These are phyloP conservation scores for Xenopus borealis DNA, from an alignment of 2,113 vertebrate genomes.

Conservation along the genomic window DNA sequence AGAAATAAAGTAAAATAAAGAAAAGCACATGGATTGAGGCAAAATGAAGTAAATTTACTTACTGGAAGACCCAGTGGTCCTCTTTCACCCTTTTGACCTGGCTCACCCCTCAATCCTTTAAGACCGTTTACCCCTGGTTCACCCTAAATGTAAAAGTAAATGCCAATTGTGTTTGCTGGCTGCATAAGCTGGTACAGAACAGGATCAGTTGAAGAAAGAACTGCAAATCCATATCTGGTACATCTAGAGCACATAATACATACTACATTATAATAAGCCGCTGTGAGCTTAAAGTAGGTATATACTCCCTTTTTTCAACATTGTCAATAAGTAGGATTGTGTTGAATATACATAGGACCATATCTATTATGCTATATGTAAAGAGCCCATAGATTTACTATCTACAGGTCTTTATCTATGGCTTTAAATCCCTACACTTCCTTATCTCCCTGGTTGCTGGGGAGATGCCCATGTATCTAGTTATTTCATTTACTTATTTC, in stretches of 20 bases:
- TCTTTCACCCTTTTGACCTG: constrained; percentile 97
- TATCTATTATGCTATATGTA: too few species aligned
- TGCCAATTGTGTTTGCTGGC: constrained; percentile 68
- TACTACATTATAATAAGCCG: too few species aligned
- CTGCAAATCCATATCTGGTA: constrained; percentile 66
- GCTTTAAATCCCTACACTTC: too few species aligned
- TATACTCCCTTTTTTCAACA: too few species aligned
- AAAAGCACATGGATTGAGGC: constrained; percentile 60
- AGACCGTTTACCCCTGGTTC: constrained; percentile 93
- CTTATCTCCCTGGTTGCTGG: too few species aligned
- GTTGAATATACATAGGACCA: too few species aligned
- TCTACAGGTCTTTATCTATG: too few species aligned
- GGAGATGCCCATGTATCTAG: too few species aligned
- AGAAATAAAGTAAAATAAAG: constrained; percentile 42
- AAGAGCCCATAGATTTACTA: too few species aligned
- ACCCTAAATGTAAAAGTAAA: constrained; percentile 83
- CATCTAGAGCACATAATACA: constrained; percentile 6
- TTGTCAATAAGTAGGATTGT: too few species aligned
- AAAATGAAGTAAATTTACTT: constrained; percentile 79
- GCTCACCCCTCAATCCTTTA: constrained; percentile 93
- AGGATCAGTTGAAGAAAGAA: constrained; percentile 57
- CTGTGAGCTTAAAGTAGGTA: too few species aligned
- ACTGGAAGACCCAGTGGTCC: constrained; percentile 98
- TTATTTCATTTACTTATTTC: too few species aligned
- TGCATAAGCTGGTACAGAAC: constrained; percentile 65